Percentiles rank a stretch among this genome's conserved stretches.
Evolutionary conservation across 2,113 vertebrate species (phyloP).

Genomic region (Eira barbara): DNA sequence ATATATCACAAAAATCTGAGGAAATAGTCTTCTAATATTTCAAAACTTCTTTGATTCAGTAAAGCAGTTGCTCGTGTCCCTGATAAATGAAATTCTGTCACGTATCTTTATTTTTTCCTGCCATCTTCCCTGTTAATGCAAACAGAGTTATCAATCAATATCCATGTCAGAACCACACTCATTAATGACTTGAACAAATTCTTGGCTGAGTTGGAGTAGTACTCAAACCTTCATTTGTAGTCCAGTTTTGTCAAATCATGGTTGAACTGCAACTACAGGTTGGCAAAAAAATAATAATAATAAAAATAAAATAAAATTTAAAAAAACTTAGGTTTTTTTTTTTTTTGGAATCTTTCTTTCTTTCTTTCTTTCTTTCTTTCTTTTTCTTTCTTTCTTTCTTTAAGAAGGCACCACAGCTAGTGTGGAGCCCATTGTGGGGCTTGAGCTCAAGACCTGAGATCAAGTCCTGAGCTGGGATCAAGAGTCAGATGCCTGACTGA

Average conservation of each 20-base stretch:
- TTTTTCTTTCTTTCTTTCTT: no score
- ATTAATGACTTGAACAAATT: neutral
- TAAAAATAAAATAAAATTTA: neutral
- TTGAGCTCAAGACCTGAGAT: neutral
- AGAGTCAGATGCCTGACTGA: neutral
- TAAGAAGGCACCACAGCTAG: neutral
- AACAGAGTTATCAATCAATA: conserved; percentile 27
- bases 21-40: conserved; percentile 29
- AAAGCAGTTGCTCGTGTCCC: neutral
- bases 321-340: no score
- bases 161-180: neutral
- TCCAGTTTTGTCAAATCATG: neutral
- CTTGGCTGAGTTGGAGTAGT: neutral
- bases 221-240: neutral
- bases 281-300: neutral
- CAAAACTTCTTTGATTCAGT: conserved; percentile 25
- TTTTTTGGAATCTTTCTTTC: no score
- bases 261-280: neutral
- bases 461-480: neutral
- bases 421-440: neutral
- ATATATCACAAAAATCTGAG: neutral
- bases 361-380: no score
- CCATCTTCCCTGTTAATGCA: neutral
- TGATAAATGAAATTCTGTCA: neutral
- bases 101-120: neutral